These are phyloP conservation scores for Mirza zaza DNA, from an alignment of 2,113 vertebrate species.

Conservation along the genomic window DNA sequence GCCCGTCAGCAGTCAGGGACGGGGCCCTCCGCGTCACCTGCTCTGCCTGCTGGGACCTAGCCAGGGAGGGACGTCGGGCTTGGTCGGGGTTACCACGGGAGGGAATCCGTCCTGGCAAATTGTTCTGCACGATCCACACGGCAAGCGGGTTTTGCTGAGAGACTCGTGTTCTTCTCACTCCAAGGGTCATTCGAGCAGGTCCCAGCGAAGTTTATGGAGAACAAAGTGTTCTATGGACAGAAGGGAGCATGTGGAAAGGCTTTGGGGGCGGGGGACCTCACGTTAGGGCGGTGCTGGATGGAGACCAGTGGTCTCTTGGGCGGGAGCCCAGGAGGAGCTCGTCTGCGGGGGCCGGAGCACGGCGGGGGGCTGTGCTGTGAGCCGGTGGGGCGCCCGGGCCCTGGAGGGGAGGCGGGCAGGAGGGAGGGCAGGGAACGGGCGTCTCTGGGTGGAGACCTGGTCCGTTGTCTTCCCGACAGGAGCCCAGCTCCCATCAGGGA, in stretches of 20 bases:
- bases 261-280: neutral
- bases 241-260: neutral
- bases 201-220: neutral
- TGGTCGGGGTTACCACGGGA: rapidly evolving
- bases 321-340: rapidly evolving
- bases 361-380: rapidly evolving
- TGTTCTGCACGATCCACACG: neutral
- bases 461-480: neutral
- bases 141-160: neutral
- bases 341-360: rapidly evolving
- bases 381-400: neutral
- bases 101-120: neutral
- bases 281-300: rapidly evolving
- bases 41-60: neutral
- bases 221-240: too few species aligned
- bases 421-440: too few species aligned
- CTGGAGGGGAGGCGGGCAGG: rapidly evolving
- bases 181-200: neutral
- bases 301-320: too few species aligned
- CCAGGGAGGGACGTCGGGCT: neutral
- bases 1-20: neutral
- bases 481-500: neutral
- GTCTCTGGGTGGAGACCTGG: neutral
- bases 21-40: rapidly evolving
- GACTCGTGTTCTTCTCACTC: rapidly evolving